Evolutionary conservation across 2,113 vertebrate species (phyloP).

Genomic region (Salminus brasiliensis): DNA sequence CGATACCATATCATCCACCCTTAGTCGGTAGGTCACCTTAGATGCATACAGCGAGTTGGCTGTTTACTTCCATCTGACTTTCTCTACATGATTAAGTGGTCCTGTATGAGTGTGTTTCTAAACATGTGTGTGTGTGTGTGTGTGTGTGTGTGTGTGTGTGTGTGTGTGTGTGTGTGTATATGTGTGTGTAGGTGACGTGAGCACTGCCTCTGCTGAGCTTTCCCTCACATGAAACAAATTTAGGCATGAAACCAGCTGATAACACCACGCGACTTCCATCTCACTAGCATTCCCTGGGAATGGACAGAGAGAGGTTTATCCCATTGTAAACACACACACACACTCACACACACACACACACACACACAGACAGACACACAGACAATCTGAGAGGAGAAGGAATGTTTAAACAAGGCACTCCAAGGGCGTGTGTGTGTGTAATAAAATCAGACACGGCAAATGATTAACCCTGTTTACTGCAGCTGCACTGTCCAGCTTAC

Average conservation of each 20-base stretch:
- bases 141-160: background rate
- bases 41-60: background rate
- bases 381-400: background rate
- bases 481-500: background rate
- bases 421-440: background rate
- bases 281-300: constrained; percentile 39
- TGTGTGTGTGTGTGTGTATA: background rate
- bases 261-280: constrained; percentile 68
- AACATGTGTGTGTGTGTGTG: no score
- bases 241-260: constrained; percentile 63
- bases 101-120: constrained; percentile 4
- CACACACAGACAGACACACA: background rate
- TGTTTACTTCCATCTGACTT: constrained; percentile 14
- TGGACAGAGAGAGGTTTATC: constrained; percentile 35
- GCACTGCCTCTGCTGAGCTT: background rate
- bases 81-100: constrained; percentile 9
- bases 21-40: background rate
- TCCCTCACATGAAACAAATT: constrained; percentile 71
- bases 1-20: background rate
- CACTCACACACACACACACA: constrained; percentile 48
- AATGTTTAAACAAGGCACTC: constrained; percentile 38
- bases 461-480: background rate
- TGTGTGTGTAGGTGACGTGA: constrained; percentile 5
- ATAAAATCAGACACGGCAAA: constrained; percentile 6
- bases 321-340: constrained; percentile 24